These are phyloP conservation scores for Leptarthrus brevirostris DNA, from an alignment of 2,888 invertebrate genomes.

Conservation along the genomic window DNA sequence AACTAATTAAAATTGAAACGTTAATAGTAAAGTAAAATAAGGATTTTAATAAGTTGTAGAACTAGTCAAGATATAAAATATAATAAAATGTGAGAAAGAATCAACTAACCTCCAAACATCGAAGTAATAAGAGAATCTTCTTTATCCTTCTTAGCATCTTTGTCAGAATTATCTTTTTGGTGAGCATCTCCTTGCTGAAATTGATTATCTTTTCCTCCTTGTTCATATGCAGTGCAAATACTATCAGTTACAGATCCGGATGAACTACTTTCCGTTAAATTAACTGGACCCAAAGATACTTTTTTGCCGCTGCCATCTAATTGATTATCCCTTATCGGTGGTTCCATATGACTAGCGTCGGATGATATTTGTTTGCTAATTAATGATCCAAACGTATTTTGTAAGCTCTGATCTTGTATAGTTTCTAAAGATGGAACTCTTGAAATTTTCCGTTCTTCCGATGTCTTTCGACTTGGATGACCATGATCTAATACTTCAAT, in stretches of 20 bases:
- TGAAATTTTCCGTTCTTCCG: constrained; percentile 68
- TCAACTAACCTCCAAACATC: constrained; percentile 67
- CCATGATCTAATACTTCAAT: constrained; percentile 73
- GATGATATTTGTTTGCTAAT: constrained; percentile 11
- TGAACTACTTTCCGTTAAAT: constrained; percentile 73
- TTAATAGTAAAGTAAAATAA: too few species aligned
- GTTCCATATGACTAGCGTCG: not conserved
- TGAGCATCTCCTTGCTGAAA: not conserved
- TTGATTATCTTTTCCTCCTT: constrained; percentile 56
- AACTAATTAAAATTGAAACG: too few species aligned
- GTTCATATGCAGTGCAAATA: constrained; percentile 72
- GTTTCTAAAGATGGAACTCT: constrained; percentile 67
- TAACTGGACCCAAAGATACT: constrained; percentile 54
- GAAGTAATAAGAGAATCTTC: constrained; percentile 61
- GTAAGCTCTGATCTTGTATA: constrained; percentile 64
- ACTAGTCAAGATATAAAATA: too few species aligned
- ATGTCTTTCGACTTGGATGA: constrained; percentile 63
- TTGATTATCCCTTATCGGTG: not conserved
- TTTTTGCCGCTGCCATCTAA: constrained; percentile 6
- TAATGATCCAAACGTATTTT: not conserved
- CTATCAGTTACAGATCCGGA: constrained; percentile 74
- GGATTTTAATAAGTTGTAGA: too few species aligned
- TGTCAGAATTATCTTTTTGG: constrained; percentile 9
- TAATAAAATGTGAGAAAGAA: not conserved
- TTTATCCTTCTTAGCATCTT: constrained; percentile 52